These are phyloP conservation scores for Orthosia cruda DNA, from an alignment of 2,888 invertebrate species.

Conservation along the genomic window DNA sequence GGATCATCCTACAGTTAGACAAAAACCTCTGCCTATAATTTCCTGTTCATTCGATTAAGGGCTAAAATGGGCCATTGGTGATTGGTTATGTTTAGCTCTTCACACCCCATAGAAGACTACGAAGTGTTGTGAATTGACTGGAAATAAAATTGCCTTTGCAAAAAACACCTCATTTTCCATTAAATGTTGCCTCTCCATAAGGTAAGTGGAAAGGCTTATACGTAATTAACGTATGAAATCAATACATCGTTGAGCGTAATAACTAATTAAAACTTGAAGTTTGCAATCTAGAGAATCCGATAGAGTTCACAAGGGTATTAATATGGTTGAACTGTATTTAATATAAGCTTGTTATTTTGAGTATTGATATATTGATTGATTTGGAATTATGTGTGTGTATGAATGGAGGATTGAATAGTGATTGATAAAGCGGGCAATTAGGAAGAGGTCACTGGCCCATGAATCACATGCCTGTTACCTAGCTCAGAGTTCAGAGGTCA, in stretches of 20 bases:
- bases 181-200: neutral
- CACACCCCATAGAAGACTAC: no score
- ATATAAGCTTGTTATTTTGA: neutral
- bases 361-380: no score
- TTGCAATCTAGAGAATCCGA: neutral
- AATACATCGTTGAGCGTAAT: neutral
- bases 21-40: no score
- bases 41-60: no score
- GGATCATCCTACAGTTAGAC: no score
- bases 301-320: neutral
- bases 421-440: neutral
- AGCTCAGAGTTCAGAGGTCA: no score
- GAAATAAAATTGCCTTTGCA: neutral
- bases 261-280: neutral
- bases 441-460: no score
- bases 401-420: neutral
- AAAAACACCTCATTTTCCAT: neutral
- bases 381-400: neutral
- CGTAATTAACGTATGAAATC: constrained; percentile 4
- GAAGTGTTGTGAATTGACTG: no score
- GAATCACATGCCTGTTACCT: no score
- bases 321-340: neutral
- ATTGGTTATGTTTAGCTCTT: no score
- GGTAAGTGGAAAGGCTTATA: neutral
- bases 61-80: no score